Evolutionary conservation across 1,140 invertebrate species (phyloP).

Genomic region (Pogonognathellus flavescens): DNA sequence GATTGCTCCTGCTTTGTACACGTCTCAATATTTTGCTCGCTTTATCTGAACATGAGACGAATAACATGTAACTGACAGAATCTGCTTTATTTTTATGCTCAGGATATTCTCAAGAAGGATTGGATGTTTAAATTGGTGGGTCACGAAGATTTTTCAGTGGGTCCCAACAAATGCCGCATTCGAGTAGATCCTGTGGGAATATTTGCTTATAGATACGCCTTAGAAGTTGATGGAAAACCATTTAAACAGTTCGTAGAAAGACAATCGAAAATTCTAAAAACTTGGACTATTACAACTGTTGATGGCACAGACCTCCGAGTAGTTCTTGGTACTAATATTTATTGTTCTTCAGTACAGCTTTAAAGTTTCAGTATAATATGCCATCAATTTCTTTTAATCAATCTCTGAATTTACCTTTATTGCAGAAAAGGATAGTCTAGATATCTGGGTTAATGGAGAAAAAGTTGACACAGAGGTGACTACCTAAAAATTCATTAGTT

Average conservation of each 20-base stretch:
- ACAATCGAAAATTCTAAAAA: constrained; percentile 79
- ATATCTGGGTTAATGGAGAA: constrained; percentile 84
- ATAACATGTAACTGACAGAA: neutral
- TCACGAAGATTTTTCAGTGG: constrained; percentile 74
- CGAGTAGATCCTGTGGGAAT: constrained; percentile 82
- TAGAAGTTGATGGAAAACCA: constrained; percentile 82
- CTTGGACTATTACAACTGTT: constrained; percentile 74
- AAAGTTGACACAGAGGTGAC: constrained; percentile 76
- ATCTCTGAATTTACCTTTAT: too few species aligned
- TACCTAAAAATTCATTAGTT: neutral
- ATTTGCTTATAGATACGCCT: constrained; percentile 84
- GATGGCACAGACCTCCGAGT: constrained; percentile 73
- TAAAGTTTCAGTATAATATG: too few species aligned
- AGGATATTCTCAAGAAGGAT: constrained; percentile 83
- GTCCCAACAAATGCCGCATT: constrained; percentile 72
- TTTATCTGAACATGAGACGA: neutral
- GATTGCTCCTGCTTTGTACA: too few species aligned
- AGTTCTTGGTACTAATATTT: constrained; percentile 84
- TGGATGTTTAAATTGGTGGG: constrained; percentile 94
- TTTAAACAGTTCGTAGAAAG: constrained; percentile 84
- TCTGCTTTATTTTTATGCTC: constrained; percentile 58
- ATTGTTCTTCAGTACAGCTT: too few species aligned
- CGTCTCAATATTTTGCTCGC: neutral
- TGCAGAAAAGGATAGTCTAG: constrained; percentile 83
- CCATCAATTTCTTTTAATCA: too few species aligned